Conservation (phyloP, 2,113 vertebrate species). For the Orthonyx spaldingii region DNA sequence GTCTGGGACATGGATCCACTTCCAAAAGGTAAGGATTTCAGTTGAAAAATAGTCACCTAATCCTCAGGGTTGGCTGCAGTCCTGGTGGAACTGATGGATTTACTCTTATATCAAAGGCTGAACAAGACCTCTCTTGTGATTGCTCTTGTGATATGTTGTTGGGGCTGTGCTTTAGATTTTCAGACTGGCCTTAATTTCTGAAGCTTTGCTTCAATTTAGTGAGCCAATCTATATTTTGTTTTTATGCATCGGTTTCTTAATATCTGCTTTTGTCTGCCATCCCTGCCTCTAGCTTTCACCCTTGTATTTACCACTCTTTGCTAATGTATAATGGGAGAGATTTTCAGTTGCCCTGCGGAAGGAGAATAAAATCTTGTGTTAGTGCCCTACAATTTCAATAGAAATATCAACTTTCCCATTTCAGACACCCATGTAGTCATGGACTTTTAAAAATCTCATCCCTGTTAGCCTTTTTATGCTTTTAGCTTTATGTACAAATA, state of each 20-base stretch:
- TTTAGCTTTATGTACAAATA: neutral
- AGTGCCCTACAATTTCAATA: neutral
- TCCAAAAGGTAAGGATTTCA: neutral
- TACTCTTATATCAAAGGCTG: neutral
- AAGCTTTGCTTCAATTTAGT: neutral
- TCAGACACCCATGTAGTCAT: neutral
- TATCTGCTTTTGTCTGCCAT: neutral
- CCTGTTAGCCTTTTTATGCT: neutral
- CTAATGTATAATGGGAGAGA: neutral
- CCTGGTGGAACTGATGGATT: neutral
- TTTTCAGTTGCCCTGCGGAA: neutral
- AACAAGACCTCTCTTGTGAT: neutral
- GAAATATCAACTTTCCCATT: neutral
- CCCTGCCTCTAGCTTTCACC: neutral
- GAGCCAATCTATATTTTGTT: neutral
- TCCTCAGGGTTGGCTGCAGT: neutral
- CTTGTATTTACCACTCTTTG: neutral
- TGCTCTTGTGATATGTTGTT: neutral
- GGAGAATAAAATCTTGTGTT: neutral
- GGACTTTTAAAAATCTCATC: neutral
- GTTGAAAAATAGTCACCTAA: neutral
- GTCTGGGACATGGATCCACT: neutral
- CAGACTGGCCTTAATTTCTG: neutral
- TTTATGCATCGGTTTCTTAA: neutral
- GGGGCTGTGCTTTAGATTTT: neutral